Base-by-base conservation (phyloP, 2,888 invertebrate genomes). In the Apeira syringaria region DNA sequence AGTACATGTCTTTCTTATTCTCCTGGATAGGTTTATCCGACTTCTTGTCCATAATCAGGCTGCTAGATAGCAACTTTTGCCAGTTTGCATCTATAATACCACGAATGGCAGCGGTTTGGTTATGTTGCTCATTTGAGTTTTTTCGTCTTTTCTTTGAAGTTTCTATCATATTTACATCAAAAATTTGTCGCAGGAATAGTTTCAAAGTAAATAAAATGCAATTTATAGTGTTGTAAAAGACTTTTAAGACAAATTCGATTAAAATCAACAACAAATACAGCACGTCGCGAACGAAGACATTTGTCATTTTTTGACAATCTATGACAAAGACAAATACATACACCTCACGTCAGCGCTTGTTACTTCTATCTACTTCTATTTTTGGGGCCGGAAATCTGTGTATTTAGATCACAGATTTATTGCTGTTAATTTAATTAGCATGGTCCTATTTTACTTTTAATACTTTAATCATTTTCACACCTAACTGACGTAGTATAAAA, bases 61-160 rank as follows among this genome's bases (percentile, higher is more conserved):
- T 76, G 49, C 68, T 81, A 2, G 80, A 63, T 20, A 90, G 47
- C 17, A 90, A 70, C 56, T 76, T 82, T 41, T 82, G 80, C 90
- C 90, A 90, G 50, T 90, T 90, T 5, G 82, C 84, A 45, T 82
- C 82, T 32, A 90, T 87, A 44, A 66, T 39, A 26, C 77, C 76
- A 29, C 90, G 65, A 18, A 64, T 52, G 0, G 65, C 57, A 2
- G 77, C 61, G 4, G 81, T 77, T 61, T 69, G 79, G 74, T 77
- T 80, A 67, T 50, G 57, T 53, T 68, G 56, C 1, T 62, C 69
- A 43, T 62, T 64, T 8, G 64, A 40, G 37, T 53, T 71, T 44
- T 64, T 68, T 48, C 83, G 87, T 4, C 74, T 68, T 61, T 80
- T 84, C 41, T 83, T 81, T 1, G 77, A 53, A 20, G 75, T 64